phyloP scores from a whole-genome alignment of 2,888 invertebrate species.

The Pristionchus maxplancki region DNA sequence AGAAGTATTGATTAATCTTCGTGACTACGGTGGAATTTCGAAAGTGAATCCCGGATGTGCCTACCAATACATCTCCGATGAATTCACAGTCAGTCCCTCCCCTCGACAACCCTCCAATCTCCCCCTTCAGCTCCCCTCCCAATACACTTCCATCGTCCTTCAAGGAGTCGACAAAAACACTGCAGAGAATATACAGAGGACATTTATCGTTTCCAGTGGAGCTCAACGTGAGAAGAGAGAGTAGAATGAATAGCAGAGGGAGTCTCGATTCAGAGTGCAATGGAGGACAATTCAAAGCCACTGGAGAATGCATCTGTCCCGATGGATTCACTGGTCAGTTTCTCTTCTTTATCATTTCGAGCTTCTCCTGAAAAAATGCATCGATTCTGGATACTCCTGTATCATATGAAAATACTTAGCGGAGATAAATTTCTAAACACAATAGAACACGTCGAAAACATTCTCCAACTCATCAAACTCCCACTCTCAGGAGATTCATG shows the following conservation, averaged over 20 bases:
- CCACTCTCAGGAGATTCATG: constrained; percentile 17
- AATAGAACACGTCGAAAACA: background rate
- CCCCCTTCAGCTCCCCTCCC: background rate
- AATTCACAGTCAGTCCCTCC: background rate
- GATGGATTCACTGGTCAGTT: constrained; percentile 48
- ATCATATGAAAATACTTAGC: background rate
- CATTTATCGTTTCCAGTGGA: constrained; percentile 36
- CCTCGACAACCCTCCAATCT: background rate
- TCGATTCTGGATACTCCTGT: background rate
- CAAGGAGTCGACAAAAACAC: background rate
- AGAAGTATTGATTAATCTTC: background rate
- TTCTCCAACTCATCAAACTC: background rate
- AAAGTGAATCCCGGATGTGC: constrained; percentile 33
- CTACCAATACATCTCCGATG: constrained; percentile 38
- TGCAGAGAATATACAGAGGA: constrained; percentile 28
- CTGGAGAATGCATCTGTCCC: constrained; percentile 36
- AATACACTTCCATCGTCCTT: constrained; percentile 29
- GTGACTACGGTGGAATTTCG: constrained; percentile 40
- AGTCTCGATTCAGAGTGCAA: constrained; percentile 14
- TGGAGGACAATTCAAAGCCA: background rate
- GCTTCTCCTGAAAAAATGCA: too few species aligned
- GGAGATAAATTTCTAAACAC: background rate
- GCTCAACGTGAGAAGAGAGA: background rate
- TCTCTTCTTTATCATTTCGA: too few species aligned
- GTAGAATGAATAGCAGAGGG: background rate